Percentiles rank a stretch among this genome's conserved stretches.
Conservation (phyloP, 2,113 vertebrate genomes). For the Pachyramphus minor region DNA sequence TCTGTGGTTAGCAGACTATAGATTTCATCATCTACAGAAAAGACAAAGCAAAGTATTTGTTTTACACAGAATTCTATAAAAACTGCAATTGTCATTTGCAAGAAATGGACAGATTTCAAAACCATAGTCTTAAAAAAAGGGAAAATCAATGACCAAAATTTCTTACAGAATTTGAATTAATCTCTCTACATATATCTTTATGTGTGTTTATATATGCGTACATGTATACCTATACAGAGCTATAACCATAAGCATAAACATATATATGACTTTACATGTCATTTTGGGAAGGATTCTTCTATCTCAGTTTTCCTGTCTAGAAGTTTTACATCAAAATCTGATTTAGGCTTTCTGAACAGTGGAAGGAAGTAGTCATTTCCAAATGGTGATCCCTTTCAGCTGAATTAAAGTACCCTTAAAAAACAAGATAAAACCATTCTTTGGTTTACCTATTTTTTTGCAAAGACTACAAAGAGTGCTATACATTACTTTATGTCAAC, state of each 20-base stretch:
- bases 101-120: not conserved
- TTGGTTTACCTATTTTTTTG: not conserved
- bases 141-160: not conserved
- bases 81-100: not conserved
- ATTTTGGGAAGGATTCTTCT: not conserved
- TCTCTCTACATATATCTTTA: not conserved
- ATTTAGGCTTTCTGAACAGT: not conserved
- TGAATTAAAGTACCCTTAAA: not conserved
- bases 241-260: not conserved
- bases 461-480: not conserved
- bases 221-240: not conserved
- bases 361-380: not conserved
- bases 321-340: not conserved
- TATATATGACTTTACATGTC: not conserved
- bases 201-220: not conserved
- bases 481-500: not conserved
- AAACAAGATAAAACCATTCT: not conserved
- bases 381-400: not conserved
- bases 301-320: not conserved
- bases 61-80: not conserved
- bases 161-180: not conserved
- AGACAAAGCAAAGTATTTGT: not conserved
- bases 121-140: not conserved
- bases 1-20: not conserved
- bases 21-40: not conserved